Evolutionary conservation across 1,140 invertebrate species (phyloP), one percentile per base, ranked within the genome.

Genomic region (Caenorhabditis remanei): DNA sequence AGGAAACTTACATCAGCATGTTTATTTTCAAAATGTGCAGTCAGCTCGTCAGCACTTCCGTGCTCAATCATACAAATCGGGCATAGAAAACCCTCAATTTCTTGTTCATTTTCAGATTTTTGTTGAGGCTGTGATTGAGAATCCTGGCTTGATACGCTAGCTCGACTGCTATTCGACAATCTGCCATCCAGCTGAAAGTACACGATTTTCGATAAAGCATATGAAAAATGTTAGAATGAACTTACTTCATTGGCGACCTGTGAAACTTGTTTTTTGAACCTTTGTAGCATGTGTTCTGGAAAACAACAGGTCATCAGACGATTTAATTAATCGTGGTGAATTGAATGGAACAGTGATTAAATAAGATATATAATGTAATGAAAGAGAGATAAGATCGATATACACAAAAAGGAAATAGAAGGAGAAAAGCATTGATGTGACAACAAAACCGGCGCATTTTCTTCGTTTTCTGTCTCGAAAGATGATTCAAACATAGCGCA

Each of bases 41-140:
- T 79, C 32, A 88, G 82, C 48, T 88, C 65, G 58, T 88, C 83
- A 41, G 87, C 63, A 53, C 85, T 48, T 19, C 61, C 56, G 2
- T 85, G 48, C 41, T 61, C 56, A 19, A 63, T 48, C 87, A 88
- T 88, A 63, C 87, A 88, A 16, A 85, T 84, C 4, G 87, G 87
- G 46, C 87, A 88, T 0, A 88, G 43, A 63, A 88, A 88, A n/a
- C 87, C 87, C 58, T 88, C 87, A 13, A 85, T 83, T 53, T 88
- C 87, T 11, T 84, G 85, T 75, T 87, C 82, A 53, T 87, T 67
- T 53, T 85, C 65, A 8, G 67, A 41, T n/a, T 50, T 24, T 53
- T 56, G 24, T n/a, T 55, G 53, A 40, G 48, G 16, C 16, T 83
- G 41, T 50, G 58, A 50, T 21, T 41, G 50, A 9, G 75, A 50